phyloP scores from a whole-genome alignment of 2,113 vertebrate genomes.

The Plectropomus leopardus region DNA sequence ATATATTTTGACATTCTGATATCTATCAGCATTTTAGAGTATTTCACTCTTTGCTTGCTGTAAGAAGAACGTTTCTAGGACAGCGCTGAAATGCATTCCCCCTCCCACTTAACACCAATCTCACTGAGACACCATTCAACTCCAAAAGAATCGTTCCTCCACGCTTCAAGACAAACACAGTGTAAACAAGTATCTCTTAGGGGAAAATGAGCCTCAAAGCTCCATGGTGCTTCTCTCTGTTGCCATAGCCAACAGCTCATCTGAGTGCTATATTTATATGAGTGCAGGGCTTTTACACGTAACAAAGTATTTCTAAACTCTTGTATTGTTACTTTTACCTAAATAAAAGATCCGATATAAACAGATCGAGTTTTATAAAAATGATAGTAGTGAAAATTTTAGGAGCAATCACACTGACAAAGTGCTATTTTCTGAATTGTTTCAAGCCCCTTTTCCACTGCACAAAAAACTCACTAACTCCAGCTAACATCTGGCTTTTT shows the following conservation, averaged over 20 bases:
- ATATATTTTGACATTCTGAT: constrained; percentile 11
- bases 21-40: neutral
- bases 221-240: constrained; percentile 53
- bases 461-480: no score
- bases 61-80: neutral
- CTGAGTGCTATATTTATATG: constrained; percentile 38
- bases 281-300: no score
- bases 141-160: constrained; percentile 43
- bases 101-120: constrained; percentile 35
- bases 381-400: no score
- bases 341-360: no score
- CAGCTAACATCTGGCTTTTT: no score
- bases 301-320: no score
- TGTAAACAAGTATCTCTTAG: constrained; percentile 67
- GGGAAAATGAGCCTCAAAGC: constrained; percentile 58
- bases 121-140: constrained; percentile 41
- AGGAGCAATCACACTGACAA: no score
- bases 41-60: neutral
- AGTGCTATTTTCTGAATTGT: no score
- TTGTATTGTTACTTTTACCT: no score
- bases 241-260: constrained; percentile 63
- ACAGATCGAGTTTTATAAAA: no score
- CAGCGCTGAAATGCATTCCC: neutral
- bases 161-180: constrained; percentile 49
- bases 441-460: no score